Conservation (phyloP, 2,888 invertebrate species). For the Blera fallax region DNA sequence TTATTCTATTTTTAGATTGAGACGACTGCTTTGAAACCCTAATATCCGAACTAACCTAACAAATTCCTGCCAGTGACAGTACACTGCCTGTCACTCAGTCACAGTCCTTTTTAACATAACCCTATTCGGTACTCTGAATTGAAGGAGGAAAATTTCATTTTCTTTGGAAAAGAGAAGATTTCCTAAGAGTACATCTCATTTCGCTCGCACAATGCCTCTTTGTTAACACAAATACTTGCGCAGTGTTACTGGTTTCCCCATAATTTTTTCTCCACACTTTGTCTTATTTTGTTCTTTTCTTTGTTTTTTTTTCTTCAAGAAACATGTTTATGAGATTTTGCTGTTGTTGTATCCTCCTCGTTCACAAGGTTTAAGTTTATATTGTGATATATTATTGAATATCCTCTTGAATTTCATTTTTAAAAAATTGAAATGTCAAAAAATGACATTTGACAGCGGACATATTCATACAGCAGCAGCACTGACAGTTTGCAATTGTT, state of each 20-base stretch:
- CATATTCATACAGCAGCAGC: conserved; percentile 12
- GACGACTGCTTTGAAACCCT: background rate
- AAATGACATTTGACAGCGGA: conserved; percentile 21
- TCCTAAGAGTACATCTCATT: conserved; percentile 28
- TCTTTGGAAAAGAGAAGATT: conserved; percentile 26
- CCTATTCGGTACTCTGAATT: background rate
- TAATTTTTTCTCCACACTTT: conserved; percentile 10
- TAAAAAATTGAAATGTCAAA: conserved; percentile 26
- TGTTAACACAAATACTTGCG: conserved; percentile 64
- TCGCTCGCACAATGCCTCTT: conserved; percentile 17
- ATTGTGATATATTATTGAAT: background rate
- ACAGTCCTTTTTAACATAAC: background rate
- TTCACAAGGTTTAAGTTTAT: background rate
- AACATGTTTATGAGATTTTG: conserved; percentile 16
- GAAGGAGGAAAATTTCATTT: conserved; percentile 21
- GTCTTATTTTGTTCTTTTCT: conserved; percentile 21
- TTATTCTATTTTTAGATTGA: background rate
- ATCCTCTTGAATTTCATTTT: background rate
- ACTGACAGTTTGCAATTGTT: conserved; percentile 40
- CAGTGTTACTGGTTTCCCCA: conserved; percentile 30
- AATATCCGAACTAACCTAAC: background rate
- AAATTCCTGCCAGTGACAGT: conserved; percentile 29
- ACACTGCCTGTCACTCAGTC: background rate
- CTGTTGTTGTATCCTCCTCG: background rate
- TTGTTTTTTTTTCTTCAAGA: background rate